These are phyloP conservation scores for Luehdorfia chinensis DNA, from an alignment of 1,140 invertebrate genomes.

Conservation along the genomic window DNA sequence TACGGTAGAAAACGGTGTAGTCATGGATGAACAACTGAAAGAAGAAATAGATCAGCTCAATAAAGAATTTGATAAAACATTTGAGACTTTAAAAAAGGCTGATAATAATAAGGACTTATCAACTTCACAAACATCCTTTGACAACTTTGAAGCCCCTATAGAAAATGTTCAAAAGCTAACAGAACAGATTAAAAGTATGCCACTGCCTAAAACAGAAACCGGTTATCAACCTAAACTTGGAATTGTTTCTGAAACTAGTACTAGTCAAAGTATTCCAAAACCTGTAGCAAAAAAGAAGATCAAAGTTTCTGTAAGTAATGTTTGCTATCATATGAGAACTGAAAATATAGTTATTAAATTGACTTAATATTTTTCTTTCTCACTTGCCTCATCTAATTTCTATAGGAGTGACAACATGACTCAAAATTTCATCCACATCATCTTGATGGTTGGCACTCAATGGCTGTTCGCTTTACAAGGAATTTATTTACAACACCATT, in stretches of 20 bases:
- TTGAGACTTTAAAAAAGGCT: slow-evolving; percentile 54
- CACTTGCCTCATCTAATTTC: no score
- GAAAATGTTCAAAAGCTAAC: slow-evolving; percentile 30
- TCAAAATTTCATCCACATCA: no score
- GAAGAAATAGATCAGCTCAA: slow-evolving; percentile 65
- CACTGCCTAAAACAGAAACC: background rate
- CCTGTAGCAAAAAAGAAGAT: slow-evolving; percentile 63
- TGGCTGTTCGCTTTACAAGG: no score
- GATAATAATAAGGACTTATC: slow-evolving; percentile 25
- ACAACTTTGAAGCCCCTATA: slow-evolving; percentile 35
- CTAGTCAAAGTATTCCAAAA: slow-evolving; percentile 29
- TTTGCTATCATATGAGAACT: no score
- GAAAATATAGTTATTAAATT: no score
- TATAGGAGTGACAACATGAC: no score
- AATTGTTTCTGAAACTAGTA: background rate
- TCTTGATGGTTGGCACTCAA: no score
- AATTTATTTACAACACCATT: no score
- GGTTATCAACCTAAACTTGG: background rate
- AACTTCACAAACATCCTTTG: slow-evolving; percentile 5
- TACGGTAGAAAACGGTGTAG: slow-evolving; percentile 28
- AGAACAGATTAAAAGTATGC: slow-evolving; percentile 11
- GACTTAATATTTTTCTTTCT: no score
- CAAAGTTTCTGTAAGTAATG: slow-evolving; percentile 51
- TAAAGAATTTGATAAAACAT: slow-evolving; percentile 64
- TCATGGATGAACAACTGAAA: slow-evolving; percentile 54